A percentile compares a stretch with the other conserved stretches of the same genome.
Evolutionary conservation across 2,113 vertebrate genomes (phyloP).

Genomic region (Oncorhynchus clarkii): DNA sequence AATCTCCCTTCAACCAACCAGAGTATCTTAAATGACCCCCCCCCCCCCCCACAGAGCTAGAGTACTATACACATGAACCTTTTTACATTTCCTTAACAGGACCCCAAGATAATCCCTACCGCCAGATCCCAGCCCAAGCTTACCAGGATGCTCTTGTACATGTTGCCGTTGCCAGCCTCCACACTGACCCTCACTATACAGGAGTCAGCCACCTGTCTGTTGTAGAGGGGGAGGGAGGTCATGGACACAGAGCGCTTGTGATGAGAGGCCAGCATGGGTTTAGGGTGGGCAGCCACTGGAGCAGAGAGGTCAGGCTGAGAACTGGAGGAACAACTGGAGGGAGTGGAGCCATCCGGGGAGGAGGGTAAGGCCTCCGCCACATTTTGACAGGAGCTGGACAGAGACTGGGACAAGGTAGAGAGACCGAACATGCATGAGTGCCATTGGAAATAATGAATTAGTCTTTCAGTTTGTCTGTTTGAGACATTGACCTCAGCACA

Average conservation of each 20-base stretch:
- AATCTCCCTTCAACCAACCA: too few species aligned
- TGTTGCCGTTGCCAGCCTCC: slow-evolving; percentile 76
- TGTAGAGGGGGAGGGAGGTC: slow-evolving; percentile 64
- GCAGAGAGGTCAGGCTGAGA: slow-evolving; percentile 37
- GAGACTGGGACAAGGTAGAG: slow-evolving; percentile 43
- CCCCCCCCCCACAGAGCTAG: too few species aligned
- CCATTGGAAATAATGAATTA: not conserved
- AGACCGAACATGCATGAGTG: not conserved
- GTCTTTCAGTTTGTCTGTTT: not conserved
- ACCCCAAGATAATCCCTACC: not conserved
- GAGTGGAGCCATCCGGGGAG: slow-evolving; percentile 48
- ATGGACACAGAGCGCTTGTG: slow-evolving; percentile 73
- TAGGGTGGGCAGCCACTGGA: not conserved
- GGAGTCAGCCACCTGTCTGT: slow-evolving; percentile 73
- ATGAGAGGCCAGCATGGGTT: not conserved
- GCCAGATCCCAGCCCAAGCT: slow-evolving; percentile 30
- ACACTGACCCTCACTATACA: slow-evolving; percentile 81
- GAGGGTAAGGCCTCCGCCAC: slow-evolving; percentile 69
- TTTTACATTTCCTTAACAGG: too few species aligned
- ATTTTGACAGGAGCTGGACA: slow-evolving; percentile 67
- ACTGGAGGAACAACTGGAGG: slow-evolving; percentile 19
- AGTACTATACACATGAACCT: too few species aligned
- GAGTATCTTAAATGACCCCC: too few species aligned
- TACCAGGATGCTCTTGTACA: slow-evolving; percentile 88
- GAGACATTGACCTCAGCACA: not conserved